Evolutionary conservation across 2,113 vertebrate genomes (phyloP), one percentile per base, ranked within the genome.

Genomic region (Talpa occidentalis): DNA sequence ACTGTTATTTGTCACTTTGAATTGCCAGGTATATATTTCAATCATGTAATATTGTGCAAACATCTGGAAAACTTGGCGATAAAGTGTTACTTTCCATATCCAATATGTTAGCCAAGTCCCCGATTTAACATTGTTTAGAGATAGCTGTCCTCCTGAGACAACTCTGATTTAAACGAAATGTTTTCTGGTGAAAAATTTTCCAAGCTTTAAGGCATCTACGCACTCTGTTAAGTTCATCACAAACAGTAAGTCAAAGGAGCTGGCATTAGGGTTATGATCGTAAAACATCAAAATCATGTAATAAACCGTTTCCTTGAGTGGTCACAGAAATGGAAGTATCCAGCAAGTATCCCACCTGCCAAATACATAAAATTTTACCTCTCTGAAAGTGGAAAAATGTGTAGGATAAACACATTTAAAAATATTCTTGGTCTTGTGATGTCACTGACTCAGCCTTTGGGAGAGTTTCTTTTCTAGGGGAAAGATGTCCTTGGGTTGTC

Each of bases 71-170:
- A 77, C 40, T 93, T 97, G 88, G 87, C 52, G 16, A 82, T 22
- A 56, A 42, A 88, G 11, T 49, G 73, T 1, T 8, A 14, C 26
- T 95, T 92, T 97, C 77, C 73, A 72, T 74, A 69, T 35, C 35
- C 52, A 86, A 10, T 16, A 67, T 74, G 47, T 77, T 79, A 85
- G 93, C 74, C 69, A 92, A 92, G 32, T 88, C 35, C 44, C 40
- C 32, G 60, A 81, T 89, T 95, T 88, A 90, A 42, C n/a, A 11
- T 74, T 96, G 78, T 97, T 96, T 97, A 85, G 77, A 93, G 11
- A 44, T 79, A 78, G 60, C 88, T 92, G 62, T 95, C 40, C 62
- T 88, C 35, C 15, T 40, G 88, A 92, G 80, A 88, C 21, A 84
- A 59, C 3, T 40, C 82, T 92, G 12, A 70, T 17, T 91, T 56